These are phyloP conservation scores for Rhabdornis inornatus DNA, from an alignment of 2,113 vertebrate genomes.

Conservation along the genomic window DNA sequence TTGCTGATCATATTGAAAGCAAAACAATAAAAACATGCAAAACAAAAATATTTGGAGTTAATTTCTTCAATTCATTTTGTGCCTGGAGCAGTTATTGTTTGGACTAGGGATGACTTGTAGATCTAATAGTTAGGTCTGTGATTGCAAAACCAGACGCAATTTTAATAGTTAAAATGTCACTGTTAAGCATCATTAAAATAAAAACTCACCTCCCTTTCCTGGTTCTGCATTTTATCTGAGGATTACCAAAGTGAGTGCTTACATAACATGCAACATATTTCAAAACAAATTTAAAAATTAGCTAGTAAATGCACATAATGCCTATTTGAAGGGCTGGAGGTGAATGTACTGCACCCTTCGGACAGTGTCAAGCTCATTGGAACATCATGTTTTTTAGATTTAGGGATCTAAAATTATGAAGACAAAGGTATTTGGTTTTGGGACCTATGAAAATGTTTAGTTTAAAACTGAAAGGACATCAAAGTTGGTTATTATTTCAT, in stretches of 20 bases:
- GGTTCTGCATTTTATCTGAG: background rate
- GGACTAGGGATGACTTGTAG: background rate
- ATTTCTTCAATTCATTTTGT: constrained; percentile 8
- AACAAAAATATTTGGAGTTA: constrained; percentile 11
- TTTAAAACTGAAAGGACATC: background rate
- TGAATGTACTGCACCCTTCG: background rate
- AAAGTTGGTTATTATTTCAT: background rate
- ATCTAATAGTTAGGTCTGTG: background rate
- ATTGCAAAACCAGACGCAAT: background rate
- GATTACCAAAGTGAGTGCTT: background rate
- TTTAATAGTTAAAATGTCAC: constrained; percentile 12
- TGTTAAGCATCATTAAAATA: background rate
- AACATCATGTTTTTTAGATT: background rate
- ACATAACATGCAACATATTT: background rate
- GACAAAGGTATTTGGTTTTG: background rate
- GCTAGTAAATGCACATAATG: background rate
- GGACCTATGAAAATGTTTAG: background rate
- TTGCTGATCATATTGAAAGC: background rate
- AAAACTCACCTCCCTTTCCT: background rate
- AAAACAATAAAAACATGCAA: background rate
- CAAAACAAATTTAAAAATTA: constrained; percentile 11
- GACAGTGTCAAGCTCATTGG: background rate
- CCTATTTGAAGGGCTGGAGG: background rate
- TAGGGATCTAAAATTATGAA: background rate
- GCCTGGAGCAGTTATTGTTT: constrained; percentile 22